phyloP scores from a whole-genome alignment of 1,140 invertebrate genomes.

The Nixonia krombeini region DNA sequence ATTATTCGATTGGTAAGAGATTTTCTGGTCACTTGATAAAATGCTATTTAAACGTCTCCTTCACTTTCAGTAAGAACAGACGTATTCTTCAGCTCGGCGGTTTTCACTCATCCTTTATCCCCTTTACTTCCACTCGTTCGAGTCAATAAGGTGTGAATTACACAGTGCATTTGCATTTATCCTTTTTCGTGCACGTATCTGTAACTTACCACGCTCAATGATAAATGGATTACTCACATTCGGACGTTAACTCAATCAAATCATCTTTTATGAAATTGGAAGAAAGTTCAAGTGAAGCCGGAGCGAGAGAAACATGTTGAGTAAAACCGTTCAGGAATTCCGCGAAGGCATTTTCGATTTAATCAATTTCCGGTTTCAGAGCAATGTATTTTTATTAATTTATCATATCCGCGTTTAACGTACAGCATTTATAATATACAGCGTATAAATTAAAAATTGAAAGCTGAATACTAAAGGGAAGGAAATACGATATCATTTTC shows the following conservation, averaged over 20 bases:
- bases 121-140: too few relatives aligned
- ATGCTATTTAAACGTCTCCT: neutral
- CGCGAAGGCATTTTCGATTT: too few relatives aligned
- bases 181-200: slow-evolving; percentile 6
- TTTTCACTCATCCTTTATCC: neutral
- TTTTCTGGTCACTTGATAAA: too few relatives aligned
- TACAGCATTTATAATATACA: too few relatives aligned
- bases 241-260: slow-evolving; percentile 5
- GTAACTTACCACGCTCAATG: neutral
- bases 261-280: slow-evolving; percentile 21
- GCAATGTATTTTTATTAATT: too few relatives aligned
- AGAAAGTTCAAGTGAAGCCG: slow-evolving; percentile 10
- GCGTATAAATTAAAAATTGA: too few relatives aligned
- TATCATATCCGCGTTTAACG: neutral
- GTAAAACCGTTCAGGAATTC: neutral
- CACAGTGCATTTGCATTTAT: slow-evolving; percentile 15
- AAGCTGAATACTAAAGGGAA: too few relatives aligned
- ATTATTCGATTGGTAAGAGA: too few relatives aligned
- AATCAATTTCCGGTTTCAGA: neutral
- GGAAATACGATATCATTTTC: too few relatives aligned
- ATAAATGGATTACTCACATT: slow-evolving; percentile 20
- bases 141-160: slow-evolving; percentile 5
- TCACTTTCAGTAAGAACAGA: neutral
- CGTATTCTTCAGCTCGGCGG: neutral
- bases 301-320: slow-evolving; percentile 5